phyloP scores from a whole-genome alignment of 1,140 invertebrate species.

The Drosophila chauvacae region DNA sequence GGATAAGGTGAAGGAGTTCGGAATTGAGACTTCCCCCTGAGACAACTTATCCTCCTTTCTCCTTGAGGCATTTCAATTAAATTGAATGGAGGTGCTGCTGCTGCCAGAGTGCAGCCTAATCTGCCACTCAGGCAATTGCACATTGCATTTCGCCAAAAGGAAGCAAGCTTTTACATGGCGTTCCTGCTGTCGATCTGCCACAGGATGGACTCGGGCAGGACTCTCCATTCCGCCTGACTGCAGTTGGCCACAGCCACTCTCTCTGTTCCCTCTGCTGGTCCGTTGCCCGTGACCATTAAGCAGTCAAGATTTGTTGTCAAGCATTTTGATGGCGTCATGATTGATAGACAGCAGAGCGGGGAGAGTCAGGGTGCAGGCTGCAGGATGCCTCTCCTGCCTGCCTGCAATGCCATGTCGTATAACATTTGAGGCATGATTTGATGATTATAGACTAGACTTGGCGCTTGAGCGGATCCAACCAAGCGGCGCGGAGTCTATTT shows the following conservation, averaged over 20 bases:
- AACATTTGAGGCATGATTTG: conserved; percentile 71
- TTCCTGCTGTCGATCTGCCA: neutral
- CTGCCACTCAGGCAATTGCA: conserved; percentile 23
- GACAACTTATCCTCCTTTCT: neutral
- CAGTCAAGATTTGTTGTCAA: conserved; percentile 74
- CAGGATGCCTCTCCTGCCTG: neutral
- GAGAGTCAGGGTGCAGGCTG: too few species aligned
- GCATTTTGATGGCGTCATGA: conserved; percentile 70
- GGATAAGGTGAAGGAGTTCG: neutral
- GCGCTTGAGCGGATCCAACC: conserved; percentile 61
- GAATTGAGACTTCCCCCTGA: neutral
- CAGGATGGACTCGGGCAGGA: neutral
- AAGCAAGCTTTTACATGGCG: neutral
- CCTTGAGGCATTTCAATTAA: conserved; percentile 5
- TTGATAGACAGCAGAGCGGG: conserved; percentile 47
- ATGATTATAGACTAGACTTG: conserved; percentile 81
- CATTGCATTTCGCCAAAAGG: conserved; percentile 10
- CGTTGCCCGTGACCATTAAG: conserved; percentile 61
- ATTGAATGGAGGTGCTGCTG: conserved; percentile 3
- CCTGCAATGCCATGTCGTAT: conserved; percentile 4
- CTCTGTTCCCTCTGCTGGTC: conserved; percentile 8
- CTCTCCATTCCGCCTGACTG: conserved; percentile 29
- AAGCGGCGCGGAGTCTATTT: conserved; percentile 69
- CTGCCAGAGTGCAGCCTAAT: conserved; percentile 17
- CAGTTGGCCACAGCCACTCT: conserved; percentile 7